These are phyloP conservation scores for Xiphias gladius DNA, from an alignment of 2,113 vertebrate genomes.

Conservation along the genomic window DNA sequence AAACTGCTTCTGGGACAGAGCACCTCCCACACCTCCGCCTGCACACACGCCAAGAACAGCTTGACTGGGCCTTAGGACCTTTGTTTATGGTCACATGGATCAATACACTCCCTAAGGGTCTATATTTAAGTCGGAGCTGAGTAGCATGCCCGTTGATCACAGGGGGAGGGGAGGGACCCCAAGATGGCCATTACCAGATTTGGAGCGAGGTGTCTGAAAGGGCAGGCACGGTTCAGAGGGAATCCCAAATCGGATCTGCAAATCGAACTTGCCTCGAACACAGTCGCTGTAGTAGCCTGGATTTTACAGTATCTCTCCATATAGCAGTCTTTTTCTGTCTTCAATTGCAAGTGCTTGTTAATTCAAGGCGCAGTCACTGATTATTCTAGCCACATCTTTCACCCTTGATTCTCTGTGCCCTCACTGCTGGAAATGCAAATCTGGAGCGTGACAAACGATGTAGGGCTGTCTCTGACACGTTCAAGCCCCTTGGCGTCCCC, in stretches of 20 bases:
- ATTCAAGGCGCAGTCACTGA: slow-evolving; percentile 65
- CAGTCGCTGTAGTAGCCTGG: background rate
- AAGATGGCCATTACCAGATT: slow-evolving; percentile 59
- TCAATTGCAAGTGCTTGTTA: slow-evolving; percentile 46
- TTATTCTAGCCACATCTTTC: slow-evolving; percentile 75
- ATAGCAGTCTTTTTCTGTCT: background rate
- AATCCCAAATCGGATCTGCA: slow-evolving; percentile 47
- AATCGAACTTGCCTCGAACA: slow-evolving; percentile 50
- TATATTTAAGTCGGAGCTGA: slow-evolving; percentile 74
- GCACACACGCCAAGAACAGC: slow-evolving; percentile 71
- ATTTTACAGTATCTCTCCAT: background rate
- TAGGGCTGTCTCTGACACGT: slow-evolving; percentile 70
- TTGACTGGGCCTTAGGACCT: slow-evolving; percentile 69
- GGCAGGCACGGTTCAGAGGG: slow-evolving; percentile 43
- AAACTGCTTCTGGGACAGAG: slow-evolving; percentile 71
- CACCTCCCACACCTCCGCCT: slow-evolving; percentile 71
- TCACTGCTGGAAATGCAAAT: slow-evolving; percentile 79
- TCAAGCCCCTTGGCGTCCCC: slow-evolving; percentile 63
- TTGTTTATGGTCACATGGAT: slow-evolving; percentile 77
- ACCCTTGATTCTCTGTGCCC: slow-evolving; percentile 70
- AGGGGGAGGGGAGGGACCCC: slow-evolving; percentile 17
- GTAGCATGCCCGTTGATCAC: slow-evolving; percentile 58
- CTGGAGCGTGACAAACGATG: slow-evolving; percentile 75
- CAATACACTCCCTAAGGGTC: slow-evolving; percentile 74
- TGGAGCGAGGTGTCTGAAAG: slow-evolving; percentile 47